phyloP scores from a whole-genome alignment of 2,888 invertebrate species.

The Nomada fabriciana region DNA sequence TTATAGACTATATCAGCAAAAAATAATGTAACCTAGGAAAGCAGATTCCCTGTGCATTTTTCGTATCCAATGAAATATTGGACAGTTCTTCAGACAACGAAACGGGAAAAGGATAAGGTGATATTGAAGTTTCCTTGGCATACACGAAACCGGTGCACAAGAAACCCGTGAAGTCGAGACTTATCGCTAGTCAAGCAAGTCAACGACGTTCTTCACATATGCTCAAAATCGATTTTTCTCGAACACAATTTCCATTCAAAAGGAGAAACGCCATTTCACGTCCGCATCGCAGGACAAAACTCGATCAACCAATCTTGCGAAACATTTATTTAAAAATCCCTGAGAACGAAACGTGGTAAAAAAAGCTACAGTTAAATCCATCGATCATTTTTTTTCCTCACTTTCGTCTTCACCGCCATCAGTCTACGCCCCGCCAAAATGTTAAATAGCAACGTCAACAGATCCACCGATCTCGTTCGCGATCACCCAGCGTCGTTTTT shows the following conservation, averaged over 20 bases:
- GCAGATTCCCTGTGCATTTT: background rate
- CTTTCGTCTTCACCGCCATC: no score
- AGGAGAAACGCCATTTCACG: background rate
- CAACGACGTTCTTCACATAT: background rate
- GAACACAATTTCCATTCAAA: background rate
- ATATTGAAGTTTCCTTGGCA: background rate
- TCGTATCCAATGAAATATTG: background rate
- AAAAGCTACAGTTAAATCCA: no score
- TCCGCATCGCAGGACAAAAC: no score
- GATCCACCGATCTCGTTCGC: slow-evolving; percentile 1
- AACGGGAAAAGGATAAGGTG: background rate
- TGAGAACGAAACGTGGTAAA: no score
- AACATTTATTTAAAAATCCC: no score
- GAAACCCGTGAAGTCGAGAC: slow-evolving; percentile 4
- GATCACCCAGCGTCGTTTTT: slow-evolving; percentile 5
- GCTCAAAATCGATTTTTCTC: slow-evolving; percentile 11
- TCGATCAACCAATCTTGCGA: no score
- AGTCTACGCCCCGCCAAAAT: no score
- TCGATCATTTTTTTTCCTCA: no score
- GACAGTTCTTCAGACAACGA: background rate
- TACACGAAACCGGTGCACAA: background rate
- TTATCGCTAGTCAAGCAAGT: slow-evolving; percentile 19
- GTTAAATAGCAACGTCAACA: background rate
- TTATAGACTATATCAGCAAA: background rate
- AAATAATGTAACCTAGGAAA: background rate